These are phyloP conservation scores for Apotomis capreana DNA, from an alignment of 2,888 invertebrate genomes.

Conservation along the genomic window DNA sequence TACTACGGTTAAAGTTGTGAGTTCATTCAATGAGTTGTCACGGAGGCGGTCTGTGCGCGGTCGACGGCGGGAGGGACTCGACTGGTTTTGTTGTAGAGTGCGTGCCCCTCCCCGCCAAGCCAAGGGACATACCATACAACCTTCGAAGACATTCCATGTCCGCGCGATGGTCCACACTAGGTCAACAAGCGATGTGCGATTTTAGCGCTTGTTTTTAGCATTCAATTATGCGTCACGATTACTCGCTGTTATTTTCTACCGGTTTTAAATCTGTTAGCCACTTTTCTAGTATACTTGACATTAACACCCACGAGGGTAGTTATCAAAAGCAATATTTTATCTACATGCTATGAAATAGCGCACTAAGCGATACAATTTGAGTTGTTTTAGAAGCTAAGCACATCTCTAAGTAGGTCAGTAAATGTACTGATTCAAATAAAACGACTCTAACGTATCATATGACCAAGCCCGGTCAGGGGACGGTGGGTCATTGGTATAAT, in stretches of 20 bases:
- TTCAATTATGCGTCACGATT: background rate
- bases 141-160: conserved; percentile 54
- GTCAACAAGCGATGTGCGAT: conserved; percentile 45
- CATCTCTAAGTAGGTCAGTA: too few relatives aligned
- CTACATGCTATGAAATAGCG: too few relatives aligned
- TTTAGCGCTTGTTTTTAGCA: conserved; percentile 27
- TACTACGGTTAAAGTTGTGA: conserved; percentile 52
- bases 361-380: too few relatives aligned
- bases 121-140: conserved; percentile 51
- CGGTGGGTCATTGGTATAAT: too few relatives aligned
- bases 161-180: background rate
- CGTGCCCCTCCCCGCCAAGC: conserved; percentile 51
- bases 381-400: too few relatives aligned
- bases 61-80: conserved; percentile 56
- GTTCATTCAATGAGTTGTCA: conserved; percentile 57
- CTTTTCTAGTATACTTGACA: background rate
- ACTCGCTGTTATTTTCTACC: background rate
- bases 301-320: too few relatives aligned
- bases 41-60: conserved; percentile 49
- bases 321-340: too few relatives aligned
- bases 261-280: background rate
- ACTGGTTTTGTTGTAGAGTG: conserved; percentile 65
- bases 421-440: too few relatives aligned
- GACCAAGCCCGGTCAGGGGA: too few relatives aligned
- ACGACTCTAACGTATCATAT: too few relatives aligned